Evolutionary conservation across 2,888 invertebrate genomes (phyloP), one percentile per base, ranked within the genome.

Genomic region (Apamea monoglypha): DNA sequence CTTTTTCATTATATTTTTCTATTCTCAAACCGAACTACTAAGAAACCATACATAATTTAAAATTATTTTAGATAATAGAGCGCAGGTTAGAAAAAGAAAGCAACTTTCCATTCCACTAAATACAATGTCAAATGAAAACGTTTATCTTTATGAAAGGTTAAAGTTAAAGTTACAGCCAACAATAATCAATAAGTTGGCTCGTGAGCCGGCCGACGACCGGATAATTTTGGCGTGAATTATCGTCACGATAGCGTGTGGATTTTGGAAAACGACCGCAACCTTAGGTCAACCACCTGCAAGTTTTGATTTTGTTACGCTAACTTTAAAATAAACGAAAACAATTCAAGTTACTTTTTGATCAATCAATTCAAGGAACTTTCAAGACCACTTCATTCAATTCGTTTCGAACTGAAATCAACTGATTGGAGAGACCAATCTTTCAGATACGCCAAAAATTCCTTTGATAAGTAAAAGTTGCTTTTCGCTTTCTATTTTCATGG

Each of bases 181-280:
- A 86, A 88, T 84, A 90, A 91, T 87, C 84, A 88, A 90, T 87
- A 84, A 87, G 80, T 82, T 84, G 75, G 81, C 88, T 83, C 83
- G 85, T 86, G 86, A 81, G 75, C 83, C 91, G 91, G 91, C 91
- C 93, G 90, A 89, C 90, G 94, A 92, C 94, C 94, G 93, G 88
- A 92, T 93, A 92, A 94, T 93, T 93, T 95, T 93, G 91, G 94
- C 94, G 92, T 93, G 93, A 93, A 94, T 92, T 94, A 93, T 92
- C 89, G 92, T 94, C 94, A 94, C 94, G 94, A 94, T 93, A 91
- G 90, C 90, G 82, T 92, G 91, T 92, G 93, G 91, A 90, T 93
- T 94, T 94, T 92, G 87, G 90, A 91, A 91, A 83, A 92, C 88
- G 84, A 82, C 87, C 89, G 83, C 86, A 87, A 81, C 86, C 86